Base-by-base conservation (phyloP, 2,888 invertebrate species). In the Amblyjoppa proteus region DNA sequence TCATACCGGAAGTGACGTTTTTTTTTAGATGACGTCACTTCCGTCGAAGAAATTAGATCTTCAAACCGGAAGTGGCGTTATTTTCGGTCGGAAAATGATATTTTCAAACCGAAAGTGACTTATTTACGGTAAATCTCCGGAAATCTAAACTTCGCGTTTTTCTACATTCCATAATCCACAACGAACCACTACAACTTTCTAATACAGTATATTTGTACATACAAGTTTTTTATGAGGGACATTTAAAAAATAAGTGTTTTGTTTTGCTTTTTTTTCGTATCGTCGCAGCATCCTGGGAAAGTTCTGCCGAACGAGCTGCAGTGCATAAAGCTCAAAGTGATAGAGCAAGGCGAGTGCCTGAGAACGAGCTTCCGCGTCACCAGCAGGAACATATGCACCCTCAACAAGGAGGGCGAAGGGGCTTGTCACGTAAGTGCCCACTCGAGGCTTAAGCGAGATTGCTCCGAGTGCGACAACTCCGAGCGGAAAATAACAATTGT, bases 361-460 rank as follows among this genome's bases (percentile, higher is more conserved):
- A 90, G 78, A 20, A 87, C 89, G 11, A 94, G 95, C 87, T 95
- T 95, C 88, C 94, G 94, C 0, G 94, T 96, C 0, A 94, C 93
- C 87, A 94, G 94, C 4, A 92, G 94, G 0, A 95, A 96, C 91
- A 95, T 96, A 87, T 96, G 96, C 89, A 95, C 96, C 0, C 92
- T 95, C 20, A 96, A 95, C 45, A 95, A 94, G 89, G 90, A 91
- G 66, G 96, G 96, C 0, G 95, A 96, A 93, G 96, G 96, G 0
- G 96, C 96, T 87, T 96, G 96, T 89, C 95, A 96, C 89, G 96
- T 96, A 90, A 95, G 95, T 93, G 81, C 77, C 82, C 61, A 69
- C 64, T 87, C 69, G 75, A 84, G 68, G 49, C 64, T 5, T 34
- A 64, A 68, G 41, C 68, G 51, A 64, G 45, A 56, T 71, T 41